A percentile compares a stretch with the other conserved stretches of the same genome.
Evolutionary conservation across 2,888 invertebrate genomes (phyloP).

Genomic region (Sarcophaga caerulescens): DNA sequence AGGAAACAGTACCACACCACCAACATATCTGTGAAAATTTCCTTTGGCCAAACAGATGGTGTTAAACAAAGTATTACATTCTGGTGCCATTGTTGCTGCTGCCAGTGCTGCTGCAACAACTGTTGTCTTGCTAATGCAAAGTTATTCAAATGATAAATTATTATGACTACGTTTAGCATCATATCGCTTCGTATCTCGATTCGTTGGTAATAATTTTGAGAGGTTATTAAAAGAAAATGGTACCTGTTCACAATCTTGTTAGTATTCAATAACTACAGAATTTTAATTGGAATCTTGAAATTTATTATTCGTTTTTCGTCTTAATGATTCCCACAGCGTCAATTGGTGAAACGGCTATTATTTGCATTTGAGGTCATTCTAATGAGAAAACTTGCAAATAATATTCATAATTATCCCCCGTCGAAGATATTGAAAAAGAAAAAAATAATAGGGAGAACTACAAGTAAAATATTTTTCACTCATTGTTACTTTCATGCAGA

Average conservation of each 20-base stretch:
- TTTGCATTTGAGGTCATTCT: neutral
- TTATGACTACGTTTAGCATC: conserved; percentile 22
- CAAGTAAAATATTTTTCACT: too few species aligned
- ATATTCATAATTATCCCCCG: neutral
- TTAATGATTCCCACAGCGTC: conserved; percentile 20
- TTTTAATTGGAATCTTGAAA: conserved; percentile 53
- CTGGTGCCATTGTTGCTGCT: neutral
- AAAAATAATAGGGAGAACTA: too few species aligned
- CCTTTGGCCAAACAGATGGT: conserved; percentile 55
- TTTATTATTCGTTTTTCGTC: conserved; percentile 48
- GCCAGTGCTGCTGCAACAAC: conserved; percentile 3
- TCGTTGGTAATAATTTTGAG: conserved; percentile 51
- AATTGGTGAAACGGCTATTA: neutral
- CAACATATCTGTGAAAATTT: conserved; percentile 28
- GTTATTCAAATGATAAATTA: conserved; percentile 58
- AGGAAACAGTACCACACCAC: conserved; percentile 40
- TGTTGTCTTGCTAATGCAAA: neutral
- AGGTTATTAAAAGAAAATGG: conserved; percentile 53
- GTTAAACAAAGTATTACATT: conserved; percentile 45
- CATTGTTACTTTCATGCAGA: too few species aligned
- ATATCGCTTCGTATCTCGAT: conserved; percentile 13
- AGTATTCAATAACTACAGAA: conserved; percentile 39
- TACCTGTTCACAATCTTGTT: conserved; percentile 54
- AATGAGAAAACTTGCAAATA: neutral
- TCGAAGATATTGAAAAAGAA: too few species aligned